Base-by-base conservation (phyloP, 2,797 vertebrate species). In the Sebastes iracundus region DNA sequence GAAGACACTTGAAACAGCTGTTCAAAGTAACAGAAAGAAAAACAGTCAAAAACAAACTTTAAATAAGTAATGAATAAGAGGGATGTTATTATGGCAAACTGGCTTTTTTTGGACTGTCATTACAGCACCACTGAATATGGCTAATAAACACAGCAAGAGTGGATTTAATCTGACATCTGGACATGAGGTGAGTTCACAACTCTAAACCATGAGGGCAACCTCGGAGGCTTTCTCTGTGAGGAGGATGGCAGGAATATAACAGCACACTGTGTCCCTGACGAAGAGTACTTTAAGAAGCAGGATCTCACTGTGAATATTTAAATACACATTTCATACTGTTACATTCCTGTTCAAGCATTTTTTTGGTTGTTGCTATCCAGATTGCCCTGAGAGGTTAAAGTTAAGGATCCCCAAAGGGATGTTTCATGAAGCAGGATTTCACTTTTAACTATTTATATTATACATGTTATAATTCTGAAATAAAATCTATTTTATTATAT, bases 371-470 rank as follows among this genome's bases (percentile, higher is more conserved):
- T 4, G 5, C 27, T 42, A 77, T 66, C 64, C 64, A 79, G 56
- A 53, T 68, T 56, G 38, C 79, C 87, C 90, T 86, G 86, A 88
- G 81, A 88, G 56, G 70, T 79, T 77, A 35, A 68, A 68, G 66
- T 81, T 58, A 63, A 75, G 20, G 20, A 53, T 79, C 42, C 60
- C 59, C 2, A 23, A 12, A 3, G 22, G 49, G 27, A 18, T 27
- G 28, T 60, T 76, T 73, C 70, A 82, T 27, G 30, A 49, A 85
- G 72, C 58, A 80, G 11, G 69, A 77, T 80, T 88, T 85, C 72
- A 32, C 32, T 67, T 79, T 18, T 52, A 55, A 68, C 69, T 61
- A 27, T 2, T 6, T 32, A 38, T 38, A 42, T 16, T 7, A 32
- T 49, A 76, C 28, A 60, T 55, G 2, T 25, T 56, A 22, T 16